Percentiles rank a stretch among this genome's conserved stretches.
Evolutionary conservation across 2,888 invertebrate genomes (phyloP).

Genomic region (Callyntrura guangdongensis): DNA sequence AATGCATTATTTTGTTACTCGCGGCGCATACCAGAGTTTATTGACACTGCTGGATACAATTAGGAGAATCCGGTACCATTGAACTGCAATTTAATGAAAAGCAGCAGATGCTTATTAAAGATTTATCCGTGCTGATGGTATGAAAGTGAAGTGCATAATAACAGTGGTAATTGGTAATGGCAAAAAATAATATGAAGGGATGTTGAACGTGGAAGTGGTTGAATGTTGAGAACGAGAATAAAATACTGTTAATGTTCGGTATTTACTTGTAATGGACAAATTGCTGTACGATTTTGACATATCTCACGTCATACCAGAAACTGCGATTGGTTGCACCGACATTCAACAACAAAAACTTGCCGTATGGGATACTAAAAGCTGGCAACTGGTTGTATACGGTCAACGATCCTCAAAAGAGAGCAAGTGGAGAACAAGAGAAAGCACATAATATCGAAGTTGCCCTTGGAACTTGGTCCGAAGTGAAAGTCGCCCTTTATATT

Average conservation of each 20-base stretch:
- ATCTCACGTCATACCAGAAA: no score
- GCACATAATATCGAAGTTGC: not conserved
- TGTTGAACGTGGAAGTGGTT: no score
- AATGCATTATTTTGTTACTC: not conserved
- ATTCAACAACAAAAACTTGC: not conserved
- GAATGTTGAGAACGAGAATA: no score
- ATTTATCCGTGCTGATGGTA: no score
- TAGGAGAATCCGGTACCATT: constrained; percentile 30
- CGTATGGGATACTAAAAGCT: not conserved
- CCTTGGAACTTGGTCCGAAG: not conserved
- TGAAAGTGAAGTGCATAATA: no score
- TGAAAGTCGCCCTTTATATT: not conserved
- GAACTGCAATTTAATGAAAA: constrained; percentile 45
- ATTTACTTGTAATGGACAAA: not conserved
- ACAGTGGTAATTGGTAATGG: no score
- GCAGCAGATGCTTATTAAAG: constrained; percentile 65
- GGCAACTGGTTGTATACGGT: not conserved
- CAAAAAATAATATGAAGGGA: no score
- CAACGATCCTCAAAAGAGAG: not conserved
- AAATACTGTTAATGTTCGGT: no score
- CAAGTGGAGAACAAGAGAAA: constrained; percentile 31
- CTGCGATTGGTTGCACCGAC: no score
- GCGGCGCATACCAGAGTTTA: constrained; percentile 49
- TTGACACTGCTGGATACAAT: constrained; percentile 53
- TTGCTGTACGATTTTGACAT: not conserved